Percentiles rank a stretch among this genome's conserved stretches.
Evolutionary conservation across 2,113 vertebrate species (phyloP).

Genomic region (Parus major): DNA sequence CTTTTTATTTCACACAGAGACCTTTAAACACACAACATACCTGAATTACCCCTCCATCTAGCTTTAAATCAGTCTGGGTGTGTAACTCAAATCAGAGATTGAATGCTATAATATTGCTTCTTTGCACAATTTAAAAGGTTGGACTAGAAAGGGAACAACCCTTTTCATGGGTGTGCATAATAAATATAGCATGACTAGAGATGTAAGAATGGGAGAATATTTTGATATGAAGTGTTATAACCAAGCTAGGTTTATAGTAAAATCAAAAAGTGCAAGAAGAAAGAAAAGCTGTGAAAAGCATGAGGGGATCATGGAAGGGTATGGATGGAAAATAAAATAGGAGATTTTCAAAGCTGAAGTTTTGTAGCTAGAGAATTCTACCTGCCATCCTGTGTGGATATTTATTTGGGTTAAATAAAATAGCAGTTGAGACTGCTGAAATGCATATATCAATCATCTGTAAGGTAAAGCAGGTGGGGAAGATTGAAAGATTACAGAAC

Average conservation of each 20-base stretch:
- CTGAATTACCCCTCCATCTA: background rate
- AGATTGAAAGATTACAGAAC: slow-evolving; percentile 41
- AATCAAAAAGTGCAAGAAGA: background rate
- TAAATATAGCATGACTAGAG: background rate
- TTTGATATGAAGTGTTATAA: background rate
- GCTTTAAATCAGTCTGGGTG: slow-evolving; percentile 5
- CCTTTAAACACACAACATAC: slow-evolving; percentile 21
- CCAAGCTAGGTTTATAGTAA: background rate
- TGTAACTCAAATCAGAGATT: background rate
- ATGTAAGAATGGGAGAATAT: background rate
- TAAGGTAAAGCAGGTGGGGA: background rate
- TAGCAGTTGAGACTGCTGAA: slow-evolving; percentile 6
- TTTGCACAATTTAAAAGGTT: slow-evolving; percentile 17
- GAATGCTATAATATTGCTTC: background rate
- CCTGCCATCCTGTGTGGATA: background rate
- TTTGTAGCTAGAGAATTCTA: slow-evolving; percentile 22
- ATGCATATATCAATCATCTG: slow-evolving; percentile 24
- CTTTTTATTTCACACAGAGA: slow-evolving; percentile 33
- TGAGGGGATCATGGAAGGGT: background rate
- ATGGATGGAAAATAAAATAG: background rate
- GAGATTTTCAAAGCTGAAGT: slow-evolving; percentile 17
- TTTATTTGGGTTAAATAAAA: slow-evolving; percentile 39
- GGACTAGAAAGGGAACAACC: background rate
- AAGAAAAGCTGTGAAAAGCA: background rate
- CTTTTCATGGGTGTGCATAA: background rate